A percentile compares a stretch with the other conserved stretches of the same genome.
These are phyloP conservation scores for Timema cristinae DNA, from an alignment of 2,888 invertebrate species.

Conservation along the genomic window DNA sequence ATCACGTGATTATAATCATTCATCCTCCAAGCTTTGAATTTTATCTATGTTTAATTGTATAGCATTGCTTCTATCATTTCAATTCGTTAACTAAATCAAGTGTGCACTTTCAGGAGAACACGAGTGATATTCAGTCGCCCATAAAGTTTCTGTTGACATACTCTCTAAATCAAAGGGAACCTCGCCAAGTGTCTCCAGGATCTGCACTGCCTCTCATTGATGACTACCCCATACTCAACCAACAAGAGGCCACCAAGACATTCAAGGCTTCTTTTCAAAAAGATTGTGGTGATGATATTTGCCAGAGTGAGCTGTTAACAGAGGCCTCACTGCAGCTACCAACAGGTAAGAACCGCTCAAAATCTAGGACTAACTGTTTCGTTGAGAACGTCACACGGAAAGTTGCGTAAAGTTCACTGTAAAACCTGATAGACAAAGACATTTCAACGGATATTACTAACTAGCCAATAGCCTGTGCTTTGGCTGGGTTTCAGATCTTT, in stretches of 20 bases:
- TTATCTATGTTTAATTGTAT: too few species aligned
- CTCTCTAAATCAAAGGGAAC: constrained; percentile 67
- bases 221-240: constrained; percentile 82
- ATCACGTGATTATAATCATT: too few species aligned
- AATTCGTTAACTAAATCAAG: too few species aligned
- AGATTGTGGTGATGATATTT: constrained; percentile 83
- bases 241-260: constrained; percentile 72
- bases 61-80: too few species aligned
- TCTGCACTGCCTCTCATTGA: constrained; percentile 63
- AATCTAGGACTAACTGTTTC: too few species aligned
- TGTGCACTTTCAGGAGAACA: constrained; percentile 56
- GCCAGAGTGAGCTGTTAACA: constrained; percentile 75
- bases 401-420: too few species aligned
- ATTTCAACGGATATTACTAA: too few species aligned
- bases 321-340: constrained; percentile 58
- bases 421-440: too few species aligned
- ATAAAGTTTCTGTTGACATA: constrained; percentile 84
- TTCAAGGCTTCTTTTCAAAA: constrained; percentile 86
- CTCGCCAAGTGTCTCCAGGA: constrained; percentile 51
- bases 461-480: too few species aligned
- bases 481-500: too few species aligned
- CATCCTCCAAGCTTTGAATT: too few species aligned
- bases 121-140: constrained; percentile 82
- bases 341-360: constrained; percentile 2
- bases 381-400: too few species aligned